phyloP scores from a whole-genome alignment of 2,888 invertebrate species.

The Lydus trimaculatus region DNA sequence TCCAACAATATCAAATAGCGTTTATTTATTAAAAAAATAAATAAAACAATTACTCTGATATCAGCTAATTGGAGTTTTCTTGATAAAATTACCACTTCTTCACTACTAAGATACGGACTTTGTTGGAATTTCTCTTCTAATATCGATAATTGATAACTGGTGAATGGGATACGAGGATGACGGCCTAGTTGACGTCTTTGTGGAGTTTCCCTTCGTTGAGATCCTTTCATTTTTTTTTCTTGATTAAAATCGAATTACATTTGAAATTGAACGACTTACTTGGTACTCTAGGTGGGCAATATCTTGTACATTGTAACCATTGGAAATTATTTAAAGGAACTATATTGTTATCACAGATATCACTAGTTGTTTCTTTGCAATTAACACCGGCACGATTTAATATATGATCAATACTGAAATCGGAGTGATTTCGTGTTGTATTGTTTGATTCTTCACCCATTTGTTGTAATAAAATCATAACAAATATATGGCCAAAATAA shows the following conservation, averaged over 20 bases:
- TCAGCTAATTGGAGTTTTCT: conserved; percentile 71
- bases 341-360: conserved; percentile 10
- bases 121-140: conserved; percentile 73
- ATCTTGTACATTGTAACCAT: conserved; percentile 77
- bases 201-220: conserved; percentile 56
- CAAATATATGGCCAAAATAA: conserved; percentile 32
- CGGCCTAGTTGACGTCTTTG: conserved; percentile 68
- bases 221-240: conserved; percentile 39
- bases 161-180: conserved; percentile 78
- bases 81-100: conserved; percentile 71
- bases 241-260: background rate
- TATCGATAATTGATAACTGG: conserved; percentile 71
- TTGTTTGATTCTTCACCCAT: conserved; percentile 26
- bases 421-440: conserved; percentile 45
- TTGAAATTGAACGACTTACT: conserved; percentile 61
- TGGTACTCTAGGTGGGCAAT: conserved; percentile 75
- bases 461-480: conserved; percentile 23
- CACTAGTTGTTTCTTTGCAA: conserved; percentile 9
- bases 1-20: conserved; percentile 4
- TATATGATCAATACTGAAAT: conserved; percentile 71
- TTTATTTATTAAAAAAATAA: background rate
- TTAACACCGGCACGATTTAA: conserved; percentile 63
- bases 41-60: conserved; percentile 69
- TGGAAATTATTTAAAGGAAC: conserved; percentile 41
- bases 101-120: conserved; percentile 74